Evolutionary conservation across 2,797 vertebrate species (phyloP).

Genomic region (Lerista edwardsae): DNA sequence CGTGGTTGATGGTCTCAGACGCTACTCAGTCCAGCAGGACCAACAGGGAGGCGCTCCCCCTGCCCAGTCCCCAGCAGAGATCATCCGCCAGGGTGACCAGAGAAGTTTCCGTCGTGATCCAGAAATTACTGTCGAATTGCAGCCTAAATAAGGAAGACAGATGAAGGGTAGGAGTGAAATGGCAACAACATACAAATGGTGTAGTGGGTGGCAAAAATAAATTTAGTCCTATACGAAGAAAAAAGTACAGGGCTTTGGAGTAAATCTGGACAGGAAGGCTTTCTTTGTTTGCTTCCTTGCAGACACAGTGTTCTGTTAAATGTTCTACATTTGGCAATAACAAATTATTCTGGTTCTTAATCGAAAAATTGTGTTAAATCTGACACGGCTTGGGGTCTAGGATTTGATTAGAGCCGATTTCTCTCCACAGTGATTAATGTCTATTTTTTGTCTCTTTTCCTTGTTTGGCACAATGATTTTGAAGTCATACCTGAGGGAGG

Average conservation of each 20-base stretch:
- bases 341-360: conserved; percentile 6
- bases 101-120: neutral
- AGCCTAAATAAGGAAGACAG: conserved; percentile 21
- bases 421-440: neutral
- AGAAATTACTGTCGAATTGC: neutral
- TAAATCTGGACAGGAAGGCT: conserved; percentile 23
- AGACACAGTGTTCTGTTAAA: conserved; percentile 26
- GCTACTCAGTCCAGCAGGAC: too few relatives aligned
- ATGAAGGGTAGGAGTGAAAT: conserved; percentile 39
- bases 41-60: too few relatives aligned
- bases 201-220: conserved; percentile 21
- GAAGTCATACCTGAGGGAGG: neutral
- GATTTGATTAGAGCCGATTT: neutral
- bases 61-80: too few relatives aligned
- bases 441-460: conserved; percentile 29
- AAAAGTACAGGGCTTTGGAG: neutral
- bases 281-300: conserved; percentile 33
- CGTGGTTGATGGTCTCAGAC: too few relatives aligned
- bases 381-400: neutral
- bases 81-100: too few relatives aligned
- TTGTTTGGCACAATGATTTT: neutral
- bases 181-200: conserved; percentile 12
- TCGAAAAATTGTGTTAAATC: conserved; percentile 3
- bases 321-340: conserved; percentile 37
- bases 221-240: neutral